phyloP scores from a whole-genome alignment of 2,113 vertebrate species.

The Motacilla tschutschensis region DNA sequence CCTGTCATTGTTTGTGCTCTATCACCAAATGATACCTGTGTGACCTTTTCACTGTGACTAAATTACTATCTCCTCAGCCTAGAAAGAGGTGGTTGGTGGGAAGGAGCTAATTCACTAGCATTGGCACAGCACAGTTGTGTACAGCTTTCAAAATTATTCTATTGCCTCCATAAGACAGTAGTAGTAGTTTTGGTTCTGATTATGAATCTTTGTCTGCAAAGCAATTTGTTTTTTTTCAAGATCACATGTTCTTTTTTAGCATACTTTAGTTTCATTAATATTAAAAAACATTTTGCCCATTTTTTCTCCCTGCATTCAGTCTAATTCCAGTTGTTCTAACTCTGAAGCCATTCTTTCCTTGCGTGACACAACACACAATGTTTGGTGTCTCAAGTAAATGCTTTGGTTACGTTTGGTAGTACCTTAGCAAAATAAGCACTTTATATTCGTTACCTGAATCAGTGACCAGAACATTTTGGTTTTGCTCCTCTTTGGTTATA shows the following conservation, averaged over 20 bases:
- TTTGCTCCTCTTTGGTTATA: not conserved
- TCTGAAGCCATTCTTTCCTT: constrained; percentile 30
- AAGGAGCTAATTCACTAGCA: not conserved
- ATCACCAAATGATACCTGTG: not conserved
- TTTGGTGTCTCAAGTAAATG: not conserved
- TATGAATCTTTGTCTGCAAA: not conserved
- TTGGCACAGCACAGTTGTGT: not conserved
- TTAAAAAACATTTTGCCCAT: not conserved
- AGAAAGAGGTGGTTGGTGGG: not conserved
- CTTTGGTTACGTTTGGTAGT: constrained; percentile 7
- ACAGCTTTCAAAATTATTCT: not conserved
- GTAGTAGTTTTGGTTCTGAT: not conserved
- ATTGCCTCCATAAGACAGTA: not conserved
- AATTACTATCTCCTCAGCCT: not conserved
- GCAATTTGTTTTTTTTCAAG: not conserved
- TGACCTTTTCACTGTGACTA: not conserved
- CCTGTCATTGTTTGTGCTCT: not conserved
- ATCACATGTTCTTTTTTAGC: constrained; percentile 17
- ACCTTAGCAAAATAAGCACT: not conserved
- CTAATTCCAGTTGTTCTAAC: not conserved
- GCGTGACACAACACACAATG: not conserved
- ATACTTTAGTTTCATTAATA: constrained; percentile 39
- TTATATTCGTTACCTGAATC: not conserved
- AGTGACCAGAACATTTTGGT: not conserved
- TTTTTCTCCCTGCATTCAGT: not conserved